Conservation (phyloP, 2,797 vertebrate genomes). For the Takifugu ocellatus region DNA sequence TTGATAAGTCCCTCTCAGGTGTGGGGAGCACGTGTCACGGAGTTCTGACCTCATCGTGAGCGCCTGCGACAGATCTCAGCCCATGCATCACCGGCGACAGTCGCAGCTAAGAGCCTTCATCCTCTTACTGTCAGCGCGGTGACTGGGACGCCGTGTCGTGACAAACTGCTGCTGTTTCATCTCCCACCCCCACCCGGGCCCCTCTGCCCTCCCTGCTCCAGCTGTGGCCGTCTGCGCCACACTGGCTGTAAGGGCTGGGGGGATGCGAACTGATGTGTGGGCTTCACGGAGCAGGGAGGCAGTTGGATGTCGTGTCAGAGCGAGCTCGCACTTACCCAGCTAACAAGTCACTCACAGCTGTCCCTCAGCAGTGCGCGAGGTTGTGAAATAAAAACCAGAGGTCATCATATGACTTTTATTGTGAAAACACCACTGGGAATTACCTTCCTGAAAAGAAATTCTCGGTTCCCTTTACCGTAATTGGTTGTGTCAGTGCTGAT, state of each 20-base stretch:
- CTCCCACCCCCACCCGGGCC: constrained; percentile 23
- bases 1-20: constrained; percentile 28
- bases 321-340: constrained; percentile 54
- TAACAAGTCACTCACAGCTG: constrained; percentile 63
- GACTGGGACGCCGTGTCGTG: constrained; percentile 61
- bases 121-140: constrained; percentile 61
- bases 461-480: constrained; percentile 60
- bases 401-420: constrained; percentile 64
- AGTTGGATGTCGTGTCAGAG: constrained; percentile 63
- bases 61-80: constrained; percentile 63
- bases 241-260: constrained; percentile 40
- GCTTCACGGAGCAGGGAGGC: constrained; percentile 52
- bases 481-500: constrained; percentile 69
- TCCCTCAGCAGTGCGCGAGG: constrained; percentile 44
- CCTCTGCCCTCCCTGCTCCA: constrained; percentile 17
- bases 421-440: constrained; percentile 53
- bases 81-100: constrained; percentile 74
- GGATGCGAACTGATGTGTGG: constrained; percentile 67
- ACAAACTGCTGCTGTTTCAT: constrained; percentile 66
- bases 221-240: constrained; percentile 26
- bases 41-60: constrained; percentile 55
- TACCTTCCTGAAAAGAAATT: constrained; percentile 52
- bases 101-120: constrained; percentile 65
- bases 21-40: constrained; percentile 43
- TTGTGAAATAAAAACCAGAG: constrained; percentile 44